A percentile compares a stretch with the other conserved stretches of the same genome.
Conservation (phyloP, 2,113 vertebrate genomes). For the Gymnobelideus leadbeateri region DNA sequence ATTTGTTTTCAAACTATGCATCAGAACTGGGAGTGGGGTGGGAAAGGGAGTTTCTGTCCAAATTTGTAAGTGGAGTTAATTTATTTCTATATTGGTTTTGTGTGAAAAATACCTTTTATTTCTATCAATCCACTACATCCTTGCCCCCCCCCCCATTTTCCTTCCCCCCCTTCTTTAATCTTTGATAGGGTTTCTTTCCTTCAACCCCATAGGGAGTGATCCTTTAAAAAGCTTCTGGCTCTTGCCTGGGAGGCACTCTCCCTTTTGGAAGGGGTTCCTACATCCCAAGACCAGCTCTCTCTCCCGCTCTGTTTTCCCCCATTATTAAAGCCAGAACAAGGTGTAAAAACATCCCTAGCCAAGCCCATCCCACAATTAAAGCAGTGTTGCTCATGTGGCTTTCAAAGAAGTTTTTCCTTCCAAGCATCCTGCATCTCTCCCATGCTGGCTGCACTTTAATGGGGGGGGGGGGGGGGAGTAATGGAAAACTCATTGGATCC, state of each 20-base stretch:
- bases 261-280: conserved; percentile 62
- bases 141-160: background rate
- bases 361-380: conserved; percentile 87
- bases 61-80: conserved; percentile 63
- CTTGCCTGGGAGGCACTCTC: conserved; percentile 69
- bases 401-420: conserved; percentile 84
- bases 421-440: conserved; percentile 89
- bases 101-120: conserved; percentile 77
- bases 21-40: conserved; percentile 61
- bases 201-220: conserved; percentile 75
- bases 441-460: conserved; percentile 94
- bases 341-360: conserved; percentile 82
- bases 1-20: conserved; percentile 64
- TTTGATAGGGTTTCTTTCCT: conserved; percentile 78
- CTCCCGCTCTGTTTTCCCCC: conserved; percentile 56
- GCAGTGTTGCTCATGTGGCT: conserved; percentile 84
- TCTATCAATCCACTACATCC: background rate
- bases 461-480: conserved; percentile 89
- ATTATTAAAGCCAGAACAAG: conserved; percentile 79
- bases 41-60: conserved; percentile 36
- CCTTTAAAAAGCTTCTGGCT: conserved; percentile 79
- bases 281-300: conserved; percentile 75
- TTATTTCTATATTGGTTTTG: conserved; percentile 69
- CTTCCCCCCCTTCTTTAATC: conserved; percentile 65
- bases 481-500: conserved; percentile 96